Percentiles rank a stretch among this genome's conserved stretches.
Conservation (phyloP, 2,888 invertebrate genomes). For the Hypomecis punctinalis region DNA sequence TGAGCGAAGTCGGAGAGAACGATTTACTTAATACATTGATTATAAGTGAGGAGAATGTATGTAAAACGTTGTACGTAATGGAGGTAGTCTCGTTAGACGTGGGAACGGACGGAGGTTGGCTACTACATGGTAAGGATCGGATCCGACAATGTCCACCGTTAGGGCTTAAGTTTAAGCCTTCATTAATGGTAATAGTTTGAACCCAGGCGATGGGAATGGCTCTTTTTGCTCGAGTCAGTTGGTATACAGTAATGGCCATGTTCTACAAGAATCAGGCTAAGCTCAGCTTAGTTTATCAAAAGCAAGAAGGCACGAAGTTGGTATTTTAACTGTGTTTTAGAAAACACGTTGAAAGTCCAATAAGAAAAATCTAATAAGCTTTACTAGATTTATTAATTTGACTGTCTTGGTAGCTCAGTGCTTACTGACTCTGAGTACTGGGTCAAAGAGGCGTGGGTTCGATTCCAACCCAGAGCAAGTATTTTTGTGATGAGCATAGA, state of each 20-base stretch:
- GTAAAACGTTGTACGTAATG: conserved; percentile 79
- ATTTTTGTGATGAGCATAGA: too few relatives aligned
- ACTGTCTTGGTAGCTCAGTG: too few relatives aligned
- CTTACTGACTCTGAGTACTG: too few relatives aligned
- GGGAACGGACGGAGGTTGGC: conserved; percentile 68
- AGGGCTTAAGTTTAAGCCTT: conserved; percentile 74
- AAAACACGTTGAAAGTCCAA: conserved; percentile 1
- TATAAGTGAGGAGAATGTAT: conserved; percentile 79
- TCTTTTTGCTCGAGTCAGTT: conserved; percentile 67
- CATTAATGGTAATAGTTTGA: conserved; percentile 79
- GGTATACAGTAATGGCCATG: conserved; percentile 65
- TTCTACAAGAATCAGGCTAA: conserved; percentile 52
- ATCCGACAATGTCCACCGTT: conserved; percentile 78
- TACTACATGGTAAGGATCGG: conserved; percentile 74
- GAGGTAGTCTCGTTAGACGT: conserved; percentile 82
- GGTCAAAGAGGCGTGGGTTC: too few relatives aligned
- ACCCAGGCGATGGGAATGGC: conserved; percentile 70
- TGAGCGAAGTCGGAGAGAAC: conserved; percentile 71
- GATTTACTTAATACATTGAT: conserved; percentile 82
- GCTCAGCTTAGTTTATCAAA: conserved; percentile 40
- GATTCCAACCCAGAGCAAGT: too few relatives aligned
- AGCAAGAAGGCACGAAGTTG: conserved; percentile 41
- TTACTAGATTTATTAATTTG: neutral
- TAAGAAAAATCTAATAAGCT: conserved; percentile 6
- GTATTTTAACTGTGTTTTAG: conserved; percentile 23